phyloP scores from a whole-genome alignment of 1,140 invertebrate genomes.

The Panonychus citri region DNA sequence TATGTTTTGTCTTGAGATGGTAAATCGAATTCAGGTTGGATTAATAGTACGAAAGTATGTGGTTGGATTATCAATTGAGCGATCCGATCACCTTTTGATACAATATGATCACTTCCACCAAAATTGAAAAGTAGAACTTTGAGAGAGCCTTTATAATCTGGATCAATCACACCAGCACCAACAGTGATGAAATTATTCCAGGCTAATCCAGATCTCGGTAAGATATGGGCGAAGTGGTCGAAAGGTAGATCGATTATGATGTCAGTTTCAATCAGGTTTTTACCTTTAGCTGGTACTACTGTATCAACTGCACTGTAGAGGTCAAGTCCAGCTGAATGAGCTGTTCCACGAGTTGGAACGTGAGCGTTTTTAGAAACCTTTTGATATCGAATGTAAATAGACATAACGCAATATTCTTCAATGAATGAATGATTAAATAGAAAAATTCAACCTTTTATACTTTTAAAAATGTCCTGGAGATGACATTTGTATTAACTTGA shows the following conservation, averaged over 20 bases:
- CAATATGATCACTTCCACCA: slow-evolving; percentile 46
- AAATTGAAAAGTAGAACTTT: slow-evolving; percentile 88
- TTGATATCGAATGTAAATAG: too few relatives aligned
- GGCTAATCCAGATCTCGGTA: slow-evolving; percentile 83
- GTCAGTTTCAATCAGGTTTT: slow-evolving; percentile 69
- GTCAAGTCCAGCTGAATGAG: too few relatives aligned
- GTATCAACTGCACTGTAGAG: slow-evolving; percentile 55
- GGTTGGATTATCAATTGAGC: slow-evolving; percentile 96
- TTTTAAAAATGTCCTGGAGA: too few relatives aligned
- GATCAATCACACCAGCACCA: slow-evolving; percentile 82
- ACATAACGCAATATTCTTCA: too few relatives aligned
- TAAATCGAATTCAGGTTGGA: too few relatives aligned
- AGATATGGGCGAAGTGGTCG: slow-evolving; percentile 81
- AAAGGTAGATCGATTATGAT: slow-evolving; percentile 40
- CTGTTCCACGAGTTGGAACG: too few relatives aligned
- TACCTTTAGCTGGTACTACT: slow-evolving; percentile 53
- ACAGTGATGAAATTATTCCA: slow-evolving; percentile 90
- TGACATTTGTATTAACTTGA: too few relatives aligned
- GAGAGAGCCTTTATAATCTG: slow-evolving; percentile 77
- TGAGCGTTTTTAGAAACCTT: too few relatives aligned
- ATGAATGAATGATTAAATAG: too few relatives aligned
- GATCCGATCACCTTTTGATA: slow-evolving; percentile 61
- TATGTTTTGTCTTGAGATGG: too few relatives aligned
- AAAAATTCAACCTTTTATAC: too few relatives aligned
- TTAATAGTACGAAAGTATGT: too few relatives aligned